Evolutionary conservation across 1,140 invertebrate genomes (phyloP).

Genomic region (Atta cephalotes): DNA sequence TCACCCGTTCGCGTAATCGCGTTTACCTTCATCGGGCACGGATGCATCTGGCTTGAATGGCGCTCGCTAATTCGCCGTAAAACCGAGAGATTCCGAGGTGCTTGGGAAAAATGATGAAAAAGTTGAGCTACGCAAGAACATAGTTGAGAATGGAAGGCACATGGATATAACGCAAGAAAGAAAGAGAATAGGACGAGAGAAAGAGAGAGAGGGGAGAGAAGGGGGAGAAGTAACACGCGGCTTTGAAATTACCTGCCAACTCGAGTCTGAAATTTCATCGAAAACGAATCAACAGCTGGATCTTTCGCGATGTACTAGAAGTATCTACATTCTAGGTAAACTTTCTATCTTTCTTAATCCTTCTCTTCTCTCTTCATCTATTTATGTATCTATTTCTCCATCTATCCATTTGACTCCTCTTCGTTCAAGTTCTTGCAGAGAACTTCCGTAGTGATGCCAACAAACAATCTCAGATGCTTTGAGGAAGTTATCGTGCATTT

Average conservation of each 20-base stretch:
- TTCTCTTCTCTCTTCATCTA: neutral
- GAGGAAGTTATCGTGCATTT: constrained; percentile 57
- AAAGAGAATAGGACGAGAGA: neutral
- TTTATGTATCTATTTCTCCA: neutral
- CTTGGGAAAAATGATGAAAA: constrained; percentile 56
- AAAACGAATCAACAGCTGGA: constrained; percentile 72
- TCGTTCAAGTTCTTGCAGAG: constrained; percentile 33
- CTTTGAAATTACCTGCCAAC: constrained; percentile 70
- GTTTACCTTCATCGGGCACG: constrained; percentile 57
- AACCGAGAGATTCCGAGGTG: constrained; percentile 58
- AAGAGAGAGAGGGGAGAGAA: neutral
- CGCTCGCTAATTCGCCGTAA: constrained; percentile 54
- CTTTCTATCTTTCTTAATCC: constrained; percentile 60
- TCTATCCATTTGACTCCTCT: constrained; percentile 19
- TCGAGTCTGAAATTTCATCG: constrained; percentile 74
- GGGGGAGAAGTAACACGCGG: constrained; percentile 25
- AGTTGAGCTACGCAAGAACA: constrained; percentile 36
- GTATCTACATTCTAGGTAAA: constrained; percentile 43
- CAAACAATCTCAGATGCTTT: constrained; percentile 62
- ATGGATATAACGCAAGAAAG: constrained; percentile 56
- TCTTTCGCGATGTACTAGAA: constrained; percentile 53
- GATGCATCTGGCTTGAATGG: constrained; percentile 39
- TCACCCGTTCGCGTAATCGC: constrained; percentile 33
- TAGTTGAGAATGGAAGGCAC: constrained; percentile 49
- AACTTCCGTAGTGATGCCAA: constrained; percentile 57